These are phyloP conservation scores for Holotrichia oblita DNA, from an alignment of 1,140 invertebrate genomes.

Conservation along the genomic window DNA sequence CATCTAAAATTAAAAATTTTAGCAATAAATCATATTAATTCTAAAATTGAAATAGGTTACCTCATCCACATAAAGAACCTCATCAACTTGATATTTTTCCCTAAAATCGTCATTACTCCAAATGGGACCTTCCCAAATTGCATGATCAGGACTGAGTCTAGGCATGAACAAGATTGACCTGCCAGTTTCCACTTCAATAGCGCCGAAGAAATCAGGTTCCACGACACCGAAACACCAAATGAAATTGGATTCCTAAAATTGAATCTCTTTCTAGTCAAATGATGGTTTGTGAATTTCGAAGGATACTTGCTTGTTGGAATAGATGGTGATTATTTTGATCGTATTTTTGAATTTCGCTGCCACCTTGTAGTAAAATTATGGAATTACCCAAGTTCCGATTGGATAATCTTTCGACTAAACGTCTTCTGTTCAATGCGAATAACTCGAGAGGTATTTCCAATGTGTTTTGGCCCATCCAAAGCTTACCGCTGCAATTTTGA, in stretches of 20 bases:
- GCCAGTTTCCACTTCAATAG: conserved; percentile 78
- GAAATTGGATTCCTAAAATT: conserved; percentile 80
- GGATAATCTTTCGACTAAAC: conserved; percentile 58
- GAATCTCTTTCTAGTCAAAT: neutral
- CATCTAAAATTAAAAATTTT: neutral
- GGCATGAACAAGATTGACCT: conserved; percentile 85
- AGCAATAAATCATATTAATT: too few relatives aligned
- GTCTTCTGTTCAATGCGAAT: conserved; percentile 63
- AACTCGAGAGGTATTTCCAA: conserved; percentile 64
- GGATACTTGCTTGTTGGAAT: conserved; percentile 64
- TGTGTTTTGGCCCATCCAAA: conserved; percentile 65
- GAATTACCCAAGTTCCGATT: conserved; percentile 60
- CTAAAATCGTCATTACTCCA: conserved; percentile 76
- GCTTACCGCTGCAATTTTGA: conserved; percentile 44
- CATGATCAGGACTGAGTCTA: conserved; percentile 81
- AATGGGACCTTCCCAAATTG: conserved; percentile 89
- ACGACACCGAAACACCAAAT: conserved; percentile 90
- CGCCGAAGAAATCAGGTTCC: conserved; percentile 90
- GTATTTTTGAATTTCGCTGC: conserved; percentile 64
- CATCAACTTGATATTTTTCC: conserved; percentile 82
- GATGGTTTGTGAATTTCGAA: neutral
- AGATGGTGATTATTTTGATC: conserved; percentile 67
- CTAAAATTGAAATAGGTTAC: conserved; percentile 61
- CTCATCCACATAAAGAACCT: conserved; percentile 84
- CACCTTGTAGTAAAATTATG: conserved; percentile 66